phyloP scores from a whole-genome alignment of 2,888 invertebrate species.

The Standfussiana lucernea region DNA sequence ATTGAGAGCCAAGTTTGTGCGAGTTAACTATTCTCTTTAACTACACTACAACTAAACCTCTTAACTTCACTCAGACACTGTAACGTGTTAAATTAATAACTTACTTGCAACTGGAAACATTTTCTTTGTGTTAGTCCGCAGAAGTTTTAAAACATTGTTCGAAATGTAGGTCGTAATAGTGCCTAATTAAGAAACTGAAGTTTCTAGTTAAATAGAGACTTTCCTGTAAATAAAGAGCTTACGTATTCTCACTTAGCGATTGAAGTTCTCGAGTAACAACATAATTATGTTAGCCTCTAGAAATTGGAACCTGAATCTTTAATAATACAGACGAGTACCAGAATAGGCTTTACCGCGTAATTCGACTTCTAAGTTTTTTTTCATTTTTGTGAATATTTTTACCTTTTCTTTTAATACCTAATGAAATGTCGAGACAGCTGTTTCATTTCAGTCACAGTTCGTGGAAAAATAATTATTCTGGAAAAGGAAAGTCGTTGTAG shows the following conservation, averaged over 20 bases:
- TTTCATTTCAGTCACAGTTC: conserved; percentile 11
- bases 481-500: conserved; percentile 4
- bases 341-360: neutral
- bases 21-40: conserved; percentile 10
- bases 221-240: conserved; percentile 6
- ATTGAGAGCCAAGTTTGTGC: conserved; percentile 43
- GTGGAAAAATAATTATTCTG: conserved; percentile 19
- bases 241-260: conserved; percentile 20
- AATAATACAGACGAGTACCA: neutral
- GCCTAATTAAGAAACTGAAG: neutral
- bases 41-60: conserved; percentile 5
- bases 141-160: neutral
- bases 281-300: conserved; percentile 10
- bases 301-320: conserved; percentile 2
- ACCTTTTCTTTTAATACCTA: conserved; percentile 5
- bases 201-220: neutral
- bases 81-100: conserved; percentile 5
- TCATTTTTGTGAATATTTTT: neutral
- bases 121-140: neutral
- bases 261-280: neutral
- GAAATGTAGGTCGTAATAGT: neutral
- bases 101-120: conserved; percentile 1
- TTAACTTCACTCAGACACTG: neutral
- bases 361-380: conserved; percentile 1
- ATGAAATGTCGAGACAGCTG: conserved; percentile 17